A percentile compares a stretch with the other conserved stretches of the same genome.
phyloP scores from a whole-genome alignment of 2,797 vertebrate species.

The Pogoniulus pusillus region DNA sequence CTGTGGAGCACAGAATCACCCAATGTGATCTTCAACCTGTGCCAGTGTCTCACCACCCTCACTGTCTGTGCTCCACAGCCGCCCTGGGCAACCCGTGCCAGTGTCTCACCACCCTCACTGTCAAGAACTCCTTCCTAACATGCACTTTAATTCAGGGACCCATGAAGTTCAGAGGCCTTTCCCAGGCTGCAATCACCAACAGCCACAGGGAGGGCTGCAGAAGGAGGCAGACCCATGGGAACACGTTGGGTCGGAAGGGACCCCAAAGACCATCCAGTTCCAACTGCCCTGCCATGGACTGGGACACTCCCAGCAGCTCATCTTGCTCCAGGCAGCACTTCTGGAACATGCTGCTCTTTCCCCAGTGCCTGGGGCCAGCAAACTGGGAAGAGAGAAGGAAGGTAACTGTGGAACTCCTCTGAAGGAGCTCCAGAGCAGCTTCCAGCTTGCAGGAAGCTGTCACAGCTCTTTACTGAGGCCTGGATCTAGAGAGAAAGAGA shows the following conservation, averaged over 20 bases:
- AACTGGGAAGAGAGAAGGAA: neutral
- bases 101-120: no score
- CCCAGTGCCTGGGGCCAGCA: neutral
- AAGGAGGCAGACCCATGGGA: neutral
- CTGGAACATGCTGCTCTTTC: neutral
- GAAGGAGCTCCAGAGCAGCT: neutral
- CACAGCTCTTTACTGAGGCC: neutral
- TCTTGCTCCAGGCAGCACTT: neutral
- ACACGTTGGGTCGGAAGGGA: no score
- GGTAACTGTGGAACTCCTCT: neutral
- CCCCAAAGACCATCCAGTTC: no score
- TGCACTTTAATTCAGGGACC: neutral
- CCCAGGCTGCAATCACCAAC: neutral
- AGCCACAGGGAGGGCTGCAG: neutral
- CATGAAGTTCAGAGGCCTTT: constrained; percentile 22
- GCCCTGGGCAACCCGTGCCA: no score
- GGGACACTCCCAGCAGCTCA: no score
- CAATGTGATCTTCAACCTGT: no score
- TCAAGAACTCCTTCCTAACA: no score
- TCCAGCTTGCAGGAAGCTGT: neutral
- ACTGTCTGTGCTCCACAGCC: no score
- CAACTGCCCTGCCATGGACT: no score
- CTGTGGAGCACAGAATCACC: no score
- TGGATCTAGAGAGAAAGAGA: neutral
- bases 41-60: no score